phyloP scores from a whole-genome alignment of 1,140 invertebrate genomes.

The Kradibia gibbosae region DNA sequence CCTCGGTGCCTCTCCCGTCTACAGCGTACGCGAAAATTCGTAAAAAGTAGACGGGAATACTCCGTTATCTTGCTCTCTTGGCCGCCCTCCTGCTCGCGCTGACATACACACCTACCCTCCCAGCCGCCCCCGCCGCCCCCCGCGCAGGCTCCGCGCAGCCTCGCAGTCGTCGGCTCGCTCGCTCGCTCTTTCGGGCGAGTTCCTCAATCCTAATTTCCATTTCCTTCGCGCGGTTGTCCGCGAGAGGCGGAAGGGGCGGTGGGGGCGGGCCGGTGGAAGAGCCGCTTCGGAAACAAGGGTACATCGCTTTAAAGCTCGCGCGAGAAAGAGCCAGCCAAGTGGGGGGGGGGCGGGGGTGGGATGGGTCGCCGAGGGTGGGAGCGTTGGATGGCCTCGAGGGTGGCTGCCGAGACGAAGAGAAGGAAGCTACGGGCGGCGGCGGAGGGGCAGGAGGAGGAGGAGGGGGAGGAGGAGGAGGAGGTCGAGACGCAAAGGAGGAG shows the following conservation, averaged over 20 bases:
- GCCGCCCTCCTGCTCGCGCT: neutral
- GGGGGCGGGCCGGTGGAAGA: neutral
- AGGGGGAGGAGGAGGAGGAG: slow-evolving; percentile 51
- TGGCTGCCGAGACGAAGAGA: slow-evolving; percentile 53
- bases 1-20: neutral
- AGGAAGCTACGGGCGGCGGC: slow-evolving; percentile 21
- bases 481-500: slow-evolving; percentile 52
- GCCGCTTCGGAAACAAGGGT: slow-evolving; percentile 31
- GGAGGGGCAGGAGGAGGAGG: slow-evolving; percentile 30
- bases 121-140: too few species aligned
- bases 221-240: neutral
- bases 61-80: neutral
- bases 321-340: slow-evolving; percentile 60
- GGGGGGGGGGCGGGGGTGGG: too few species aligned
- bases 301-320: slow-evolving; percentile 67
- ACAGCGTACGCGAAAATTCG: neutral
- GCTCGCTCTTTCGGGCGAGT: too few species aligned
- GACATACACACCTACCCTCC: too few species aligned
- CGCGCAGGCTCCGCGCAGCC: too few species aligned
- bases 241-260: neutral
- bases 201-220: slow-evolving; percentile 23
- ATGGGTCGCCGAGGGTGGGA: neutral
- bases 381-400: slow-evolving; percentile 58
- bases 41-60: neutral
- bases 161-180: too few species aligned